Evolutionary conservation across 2,113 vertebrate species (phyloP).

Genomic region (Etia nguti): DNA sequence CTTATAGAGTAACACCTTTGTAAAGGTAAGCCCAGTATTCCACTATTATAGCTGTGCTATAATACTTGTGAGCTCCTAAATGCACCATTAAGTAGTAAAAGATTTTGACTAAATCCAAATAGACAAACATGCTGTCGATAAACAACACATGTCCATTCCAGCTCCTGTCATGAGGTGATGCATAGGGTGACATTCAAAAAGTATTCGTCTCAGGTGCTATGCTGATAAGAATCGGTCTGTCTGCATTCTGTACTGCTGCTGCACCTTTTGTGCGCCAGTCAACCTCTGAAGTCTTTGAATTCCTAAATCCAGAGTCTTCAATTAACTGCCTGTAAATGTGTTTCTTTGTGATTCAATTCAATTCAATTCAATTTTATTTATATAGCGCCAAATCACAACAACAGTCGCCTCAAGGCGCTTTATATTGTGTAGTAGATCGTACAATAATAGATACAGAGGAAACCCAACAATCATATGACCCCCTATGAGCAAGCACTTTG

Average conservation of each 20-base stretch:
- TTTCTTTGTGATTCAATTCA: neutral
- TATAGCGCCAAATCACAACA: no score
- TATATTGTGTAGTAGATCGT: no score
- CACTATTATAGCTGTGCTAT: neutral
- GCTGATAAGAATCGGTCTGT: constrained; percentile 20
- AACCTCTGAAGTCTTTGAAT: neutral
- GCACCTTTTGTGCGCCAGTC: neutral
- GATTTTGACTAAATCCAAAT: neutral
- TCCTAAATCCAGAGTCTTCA: neutral
- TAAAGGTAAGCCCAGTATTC: neutral
- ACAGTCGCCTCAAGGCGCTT: no score
- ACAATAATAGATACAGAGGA: no score
- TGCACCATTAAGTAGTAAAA: neutral
- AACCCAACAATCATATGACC: no score
- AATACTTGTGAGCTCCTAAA: neutral
- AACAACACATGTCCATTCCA: neutral
- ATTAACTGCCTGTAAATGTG: neutral
- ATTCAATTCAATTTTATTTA: no score
- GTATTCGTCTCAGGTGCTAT: neutral
- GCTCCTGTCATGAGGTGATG: neutral
- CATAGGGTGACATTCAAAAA: neutral
- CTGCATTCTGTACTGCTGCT: constrained; percentile 30
- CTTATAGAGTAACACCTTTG: neutral
- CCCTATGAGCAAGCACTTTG: no score
- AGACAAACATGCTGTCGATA: neutral